phyloP scores from a whole-genome alignment of 2,888 invertebrate genomes.

The Aplocera efformata region DNA sequence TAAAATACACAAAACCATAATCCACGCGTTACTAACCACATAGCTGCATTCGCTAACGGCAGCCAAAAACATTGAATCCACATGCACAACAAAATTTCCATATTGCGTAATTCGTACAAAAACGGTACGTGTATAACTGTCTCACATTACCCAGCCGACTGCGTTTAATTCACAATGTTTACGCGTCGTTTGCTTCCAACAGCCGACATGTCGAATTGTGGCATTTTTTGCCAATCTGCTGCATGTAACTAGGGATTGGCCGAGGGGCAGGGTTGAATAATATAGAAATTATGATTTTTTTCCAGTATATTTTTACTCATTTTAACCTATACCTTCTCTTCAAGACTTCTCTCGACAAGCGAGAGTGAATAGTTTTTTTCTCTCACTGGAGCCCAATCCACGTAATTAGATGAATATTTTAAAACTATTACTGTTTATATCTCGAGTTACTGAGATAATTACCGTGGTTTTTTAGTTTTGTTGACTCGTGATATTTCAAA shows the following conservation, averaged over 20 bases:
- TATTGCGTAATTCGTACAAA: constrained; percentile 23
- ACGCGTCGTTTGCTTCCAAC: constrained; percentile 59
- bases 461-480: too few relatives aligned
- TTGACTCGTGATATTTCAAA: too few relatives aligned
- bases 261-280: background rate
- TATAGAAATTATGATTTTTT: constrained; percentile 27
- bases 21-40: background rate
- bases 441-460: too few relatives aligned
- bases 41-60: constrained; percentile 9
- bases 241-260: constrained; percentile 7
- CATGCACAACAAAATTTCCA: constrained; percentile 18
- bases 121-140: constrained; percentile 36
- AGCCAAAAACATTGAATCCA: constrained; percentile 12
- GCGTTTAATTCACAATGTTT: constrained; percentile 61
- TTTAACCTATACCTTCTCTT: too few relatives aligned
- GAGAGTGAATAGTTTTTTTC: too few relatives aligned
- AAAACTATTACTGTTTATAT: too few relatives aligned
- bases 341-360: too few relatives aligned
- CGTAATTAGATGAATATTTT: too few relatives aligned
- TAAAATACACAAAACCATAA: too few relatives aligned
- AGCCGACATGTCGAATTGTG: constrained; percentile 48
- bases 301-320: too few relatives aligned
- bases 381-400: too few relatives aligned
- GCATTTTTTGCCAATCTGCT: constrained; percentile 36
- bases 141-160: constrained; percentile 51